Base-by-base conservation (phyloP, 2,888 invertebrate species). In the Lithophane ornitopus region DNA sequence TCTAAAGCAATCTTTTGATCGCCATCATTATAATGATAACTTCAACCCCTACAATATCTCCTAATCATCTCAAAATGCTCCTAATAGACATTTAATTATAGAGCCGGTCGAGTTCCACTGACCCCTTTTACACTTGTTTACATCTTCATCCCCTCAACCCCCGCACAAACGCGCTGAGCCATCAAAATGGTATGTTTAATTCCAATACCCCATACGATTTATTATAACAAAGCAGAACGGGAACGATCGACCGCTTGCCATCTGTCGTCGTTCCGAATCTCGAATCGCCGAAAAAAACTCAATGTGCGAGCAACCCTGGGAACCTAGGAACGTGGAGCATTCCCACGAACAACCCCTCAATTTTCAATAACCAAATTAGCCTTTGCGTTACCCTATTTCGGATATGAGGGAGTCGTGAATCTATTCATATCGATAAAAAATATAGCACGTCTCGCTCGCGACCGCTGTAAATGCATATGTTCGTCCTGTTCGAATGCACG, bases 301-400 rank as follows among this genome's bases (percentile, higher is more conserved):
- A 96, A 96, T 96, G 95, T 96, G 96, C 95, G 94, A 93, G 93
- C 95, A 94, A 95, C 96, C 97, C 97, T 97, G 97, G 97, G 97
- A 97, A 97, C 97, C 97, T 94, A 95, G 95, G 95, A 95, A 94
- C 96, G 94, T 93, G 95, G 94, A 95, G 96, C 97, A 97, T 97
- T 97, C 97, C 97, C 97, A 97, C 97, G 97, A 97, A 95, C 96
- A 95, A 97, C 96, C 96, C 96, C 97, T 95, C 96, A 95, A 96
- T 96, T 95, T 96, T 95, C 96, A 96, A 96, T 97, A 97, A 96
- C 96, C 96, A 97, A 97, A 97, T 97, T 96, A 96, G 96, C 96
- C 96, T 96, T 96, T 96, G 95, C 96, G 96, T 96, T 97, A 96
- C 96, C 96, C 96, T 96, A 96, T 96, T 96, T 96, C 95, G 95